Conservation (phyloP, 2,888 invertebrate species). For the Carpatolechia fugitivella region DNA sequence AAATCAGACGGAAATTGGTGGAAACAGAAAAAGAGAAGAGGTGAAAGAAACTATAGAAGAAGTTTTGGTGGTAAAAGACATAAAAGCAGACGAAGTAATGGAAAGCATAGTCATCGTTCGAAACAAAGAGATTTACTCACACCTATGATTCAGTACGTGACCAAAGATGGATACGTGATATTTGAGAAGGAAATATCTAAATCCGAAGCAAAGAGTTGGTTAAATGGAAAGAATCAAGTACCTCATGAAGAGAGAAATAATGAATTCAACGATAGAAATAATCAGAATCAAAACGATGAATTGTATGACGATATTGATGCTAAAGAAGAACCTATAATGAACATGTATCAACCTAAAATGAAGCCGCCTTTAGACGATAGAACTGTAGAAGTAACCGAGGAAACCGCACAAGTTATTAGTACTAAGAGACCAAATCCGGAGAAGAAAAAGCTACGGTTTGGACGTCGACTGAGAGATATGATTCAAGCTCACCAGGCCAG, state of each 20-base stretch:
- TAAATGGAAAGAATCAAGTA: constrained; percentile 35
- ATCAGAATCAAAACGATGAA: background rate
- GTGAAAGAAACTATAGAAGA: too few species aligned
- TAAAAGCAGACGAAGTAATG: background rate
- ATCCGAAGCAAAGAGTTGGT: constrained; percentile 61
- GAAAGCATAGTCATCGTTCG: background rate
- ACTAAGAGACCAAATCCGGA: too few species aligned
- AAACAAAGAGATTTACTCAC: constrained; percentile 43
- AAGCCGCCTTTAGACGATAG: too few species aligned
- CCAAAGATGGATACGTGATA: constrained; percentile 68
- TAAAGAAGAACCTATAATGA: too few species aligned
- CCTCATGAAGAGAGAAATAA: background rate
- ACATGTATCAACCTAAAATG: too few species aligned
- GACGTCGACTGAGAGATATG: background rate
- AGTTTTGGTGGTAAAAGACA: too few species aligned
- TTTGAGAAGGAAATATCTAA: constrained; percentile 63
- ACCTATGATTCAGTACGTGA: constrained; percentile 65
- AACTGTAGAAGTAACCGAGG: too few species aligned
- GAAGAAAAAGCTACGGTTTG: background rate
- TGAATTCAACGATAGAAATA: background rate
- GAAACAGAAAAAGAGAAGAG: background rate
- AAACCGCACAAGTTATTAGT: too few species aligned
- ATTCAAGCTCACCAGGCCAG: background rate
- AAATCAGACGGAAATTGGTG: background rate
- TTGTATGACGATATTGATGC: background rate